Conservation (phyloP, 2,797 vertebrate genomes). For the Lepus oiostolus region DNA sequence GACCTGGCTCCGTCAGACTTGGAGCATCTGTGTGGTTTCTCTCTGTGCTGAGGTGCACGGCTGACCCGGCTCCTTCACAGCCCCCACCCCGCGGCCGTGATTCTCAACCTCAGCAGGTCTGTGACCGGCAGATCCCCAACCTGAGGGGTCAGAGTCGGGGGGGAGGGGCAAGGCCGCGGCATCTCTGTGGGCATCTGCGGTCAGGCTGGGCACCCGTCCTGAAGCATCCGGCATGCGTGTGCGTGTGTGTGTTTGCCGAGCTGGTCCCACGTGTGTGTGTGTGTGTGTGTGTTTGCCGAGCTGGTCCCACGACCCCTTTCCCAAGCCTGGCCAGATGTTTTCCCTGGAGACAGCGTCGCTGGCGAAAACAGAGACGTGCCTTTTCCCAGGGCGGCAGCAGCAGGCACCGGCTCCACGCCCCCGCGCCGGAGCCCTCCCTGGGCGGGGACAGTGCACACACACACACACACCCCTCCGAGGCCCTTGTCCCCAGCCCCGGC, state of each 20-base stretch:
- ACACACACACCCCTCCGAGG: no score
- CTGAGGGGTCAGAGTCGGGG: fast-evolving
- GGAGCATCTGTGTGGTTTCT: no score
- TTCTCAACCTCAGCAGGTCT: not conserved
- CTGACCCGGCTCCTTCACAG: not conserved
- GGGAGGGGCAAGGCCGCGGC: not conserved
- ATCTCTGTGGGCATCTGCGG: not conserved
- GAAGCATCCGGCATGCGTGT: not conserved
- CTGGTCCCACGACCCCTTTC: constrained; percentile 61
- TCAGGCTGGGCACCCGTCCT: not conserved
- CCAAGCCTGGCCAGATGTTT: constrained; percentile 35
- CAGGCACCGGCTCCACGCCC: not conserved
- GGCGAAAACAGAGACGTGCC: not conserved
- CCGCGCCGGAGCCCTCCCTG: not conserved
- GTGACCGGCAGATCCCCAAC: not conserved
- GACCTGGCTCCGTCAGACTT: no score
- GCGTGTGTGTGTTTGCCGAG: no score
- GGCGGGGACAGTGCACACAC: not conserved
- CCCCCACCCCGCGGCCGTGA: fast-evolving
- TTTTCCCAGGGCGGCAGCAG: not conserved
- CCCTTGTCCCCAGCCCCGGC: not conserved
- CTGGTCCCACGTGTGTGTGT: no score
- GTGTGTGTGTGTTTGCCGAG: no score
- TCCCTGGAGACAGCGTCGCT: constrained; percentile 1
- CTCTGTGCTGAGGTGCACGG: fast-evolving